phyloP scores from a whole-genome alignment of 1,140 invertebrate species.

The Sycophila sp. region DNA sequence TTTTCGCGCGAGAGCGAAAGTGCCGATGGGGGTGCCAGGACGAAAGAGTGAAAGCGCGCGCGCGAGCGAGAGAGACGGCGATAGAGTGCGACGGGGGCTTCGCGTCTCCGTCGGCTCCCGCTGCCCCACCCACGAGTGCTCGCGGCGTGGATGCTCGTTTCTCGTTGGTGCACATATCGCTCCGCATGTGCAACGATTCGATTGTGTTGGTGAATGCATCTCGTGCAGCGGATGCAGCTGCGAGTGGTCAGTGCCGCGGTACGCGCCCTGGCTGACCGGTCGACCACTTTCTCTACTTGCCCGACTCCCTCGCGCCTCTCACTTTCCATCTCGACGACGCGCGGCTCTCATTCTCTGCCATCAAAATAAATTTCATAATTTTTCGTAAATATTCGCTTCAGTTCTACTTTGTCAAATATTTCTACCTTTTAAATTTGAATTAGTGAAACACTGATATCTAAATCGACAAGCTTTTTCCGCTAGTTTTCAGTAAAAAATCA shows the following conservation, averaged over 20 bases:
- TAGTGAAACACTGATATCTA: too few species aligned
- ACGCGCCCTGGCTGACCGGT: slow-evolving; percentile 57
- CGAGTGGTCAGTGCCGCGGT: slow-evolving; percentile 61
- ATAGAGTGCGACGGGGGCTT: too few species aligned
- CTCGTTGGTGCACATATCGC: slow-evolving; percentile 54
- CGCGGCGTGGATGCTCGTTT: slow-evolving; percentile 50
- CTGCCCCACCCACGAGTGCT: slow-evolving; percentile 49
- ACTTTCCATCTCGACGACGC: slow-evolving; percentile 4
- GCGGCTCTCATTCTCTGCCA: background rate
- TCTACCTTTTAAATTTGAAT: too few species aligned
- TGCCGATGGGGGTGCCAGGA: slow-evolving; percentile 7
- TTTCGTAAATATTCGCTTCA: too few species aligned
- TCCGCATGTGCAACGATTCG: slow-evolving; percentile 47
- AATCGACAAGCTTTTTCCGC: too few species aligned
- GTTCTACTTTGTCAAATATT: background rate
- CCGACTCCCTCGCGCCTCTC: background rate
- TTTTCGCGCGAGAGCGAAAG: background rate
- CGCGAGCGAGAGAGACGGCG: slow-evolving; percentile 38
- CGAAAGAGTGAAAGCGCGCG: slow-evolving; percentile 38
- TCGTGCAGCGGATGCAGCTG: slow-evolving; percentile 61
- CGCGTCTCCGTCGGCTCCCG: too few species aligned
- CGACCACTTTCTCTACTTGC: slow-evolving; percentile 40
- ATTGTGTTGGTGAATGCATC: slow-evolving; percentile 63
- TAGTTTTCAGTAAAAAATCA: too few species aligned
- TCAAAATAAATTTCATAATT: too few species aligned